These are phyloP conservation scores for Sphaerophoria rueppellii DNA, from an alignment of 2,888 invertebrate genomes.

Conservation along the genomic window DNA sequence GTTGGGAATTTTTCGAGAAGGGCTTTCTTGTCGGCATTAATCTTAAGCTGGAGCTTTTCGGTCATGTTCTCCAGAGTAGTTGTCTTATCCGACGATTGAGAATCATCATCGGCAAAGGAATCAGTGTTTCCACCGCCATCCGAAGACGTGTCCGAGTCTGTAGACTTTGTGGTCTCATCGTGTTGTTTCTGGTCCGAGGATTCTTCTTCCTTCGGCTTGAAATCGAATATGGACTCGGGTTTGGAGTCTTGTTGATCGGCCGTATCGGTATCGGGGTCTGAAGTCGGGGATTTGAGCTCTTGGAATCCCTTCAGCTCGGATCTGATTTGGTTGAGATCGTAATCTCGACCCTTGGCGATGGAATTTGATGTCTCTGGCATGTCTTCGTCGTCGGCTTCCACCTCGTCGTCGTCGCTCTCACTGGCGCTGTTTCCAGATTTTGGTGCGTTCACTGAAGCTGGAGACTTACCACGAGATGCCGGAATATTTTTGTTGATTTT, in stretches of 20 bases:
- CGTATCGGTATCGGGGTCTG: conserved; percentile 82
- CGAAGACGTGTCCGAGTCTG: conserved; percentile 80
- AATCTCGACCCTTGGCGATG: conserved; percentile 86
- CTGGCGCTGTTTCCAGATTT: conserved; percentile 82
- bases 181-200: conserved; percentile 74
- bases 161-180: conserved; percentile 76
- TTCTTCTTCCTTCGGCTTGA: conserved; percentile 75
- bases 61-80: conserved; percentile 79
- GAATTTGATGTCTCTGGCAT: conserved; percentile 51
- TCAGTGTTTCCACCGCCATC: conserved; percentile 77
- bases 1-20: conserved; percentile 74
- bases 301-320: conserved; percentile 92
- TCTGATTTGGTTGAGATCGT: conserved; percentile 92
- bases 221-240: conserved; percentile 61
- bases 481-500: conserved; percentile 74
- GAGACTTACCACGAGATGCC: conserved; percentile 64
- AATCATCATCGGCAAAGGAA: conserved; percentile 81
- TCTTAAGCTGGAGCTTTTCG: conserved; percentile 77
- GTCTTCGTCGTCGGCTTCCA: conserved; percentile 76
- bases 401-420: conserved; percentile 83
- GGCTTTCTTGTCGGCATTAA: conserved; percentile 77
- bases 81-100: conserved; percentile 81
- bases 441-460: conserved; percentile 61
- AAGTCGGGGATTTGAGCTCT: conserved; percentile 84
- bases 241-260: conserved; percentile 39